Evolutionary conservation across 2,797 vertebrate species (phyloP).

Genomic region (Synanceia verrucosa): DNA sequence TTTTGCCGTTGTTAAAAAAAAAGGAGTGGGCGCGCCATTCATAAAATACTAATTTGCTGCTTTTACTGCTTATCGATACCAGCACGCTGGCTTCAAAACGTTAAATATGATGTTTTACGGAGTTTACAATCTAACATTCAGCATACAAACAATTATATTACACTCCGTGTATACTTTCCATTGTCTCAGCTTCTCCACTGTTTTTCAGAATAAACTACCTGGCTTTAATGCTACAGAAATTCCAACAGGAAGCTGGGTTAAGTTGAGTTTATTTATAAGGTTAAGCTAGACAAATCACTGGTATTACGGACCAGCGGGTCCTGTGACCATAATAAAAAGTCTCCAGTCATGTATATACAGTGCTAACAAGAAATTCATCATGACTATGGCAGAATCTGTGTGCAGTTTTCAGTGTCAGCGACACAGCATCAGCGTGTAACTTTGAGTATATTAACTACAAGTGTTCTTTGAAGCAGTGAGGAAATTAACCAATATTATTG

Average conservation of each 20-base stretch:
- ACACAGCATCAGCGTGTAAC: background rate
- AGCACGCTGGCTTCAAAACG: fast-evolving
- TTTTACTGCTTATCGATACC: background rate
- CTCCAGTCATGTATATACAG: background rate
- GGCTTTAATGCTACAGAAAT: background rate
- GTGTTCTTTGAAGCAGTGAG: background rate
- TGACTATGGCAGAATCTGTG: background rate
- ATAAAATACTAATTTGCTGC: background rate
- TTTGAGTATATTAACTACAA: background rate
- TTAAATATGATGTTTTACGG: background rate
- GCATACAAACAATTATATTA: background rate
- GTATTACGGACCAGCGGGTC: background rate
- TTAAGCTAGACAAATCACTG: background rate
- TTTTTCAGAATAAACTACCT: background rate
- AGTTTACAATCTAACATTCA: background rate
- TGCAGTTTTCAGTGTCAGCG: background rate
- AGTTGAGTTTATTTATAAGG: background rate
- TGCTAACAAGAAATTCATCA: background rate
- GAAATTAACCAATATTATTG: background rate
- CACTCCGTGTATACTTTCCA: background rate
- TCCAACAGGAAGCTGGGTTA: background rate
- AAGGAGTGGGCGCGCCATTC: background rate
- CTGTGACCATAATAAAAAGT: too few species aligned
- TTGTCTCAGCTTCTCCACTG: background rate
- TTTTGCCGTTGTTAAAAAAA: background rate